Percentiles rank a stretch among this genome's conserved stretches.
These are phyloP conservation scores for Ciconia boyciana DNA, from an alignment of 2,113 vertebrate species.

Conservation along the genomic window DNA sequence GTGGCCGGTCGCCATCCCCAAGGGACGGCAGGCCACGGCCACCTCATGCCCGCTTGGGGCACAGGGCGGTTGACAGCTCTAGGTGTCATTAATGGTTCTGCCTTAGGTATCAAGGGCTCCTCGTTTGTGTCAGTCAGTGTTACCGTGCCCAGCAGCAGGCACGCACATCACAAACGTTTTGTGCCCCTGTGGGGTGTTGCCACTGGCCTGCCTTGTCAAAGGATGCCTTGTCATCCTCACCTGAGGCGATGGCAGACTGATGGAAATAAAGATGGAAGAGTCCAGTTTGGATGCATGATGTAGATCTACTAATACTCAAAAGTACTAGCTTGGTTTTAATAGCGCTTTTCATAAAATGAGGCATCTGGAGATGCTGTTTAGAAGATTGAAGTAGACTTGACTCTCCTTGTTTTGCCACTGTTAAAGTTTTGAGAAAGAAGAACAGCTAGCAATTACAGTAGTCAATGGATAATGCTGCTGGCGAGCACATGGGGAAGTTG, in stretches of 20 bases:
- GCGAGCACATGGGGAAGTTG: rapidly evolving
- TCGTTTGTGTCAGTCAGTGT: rapidly evolving
- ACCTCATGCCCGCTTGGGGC: rapidly evolving
- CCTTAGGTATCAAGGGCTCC: rapidly evolving
- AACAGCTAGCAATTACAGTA: neutral
- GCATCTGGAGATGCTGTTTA: neutral
- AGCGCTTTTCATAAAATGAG: neutral
- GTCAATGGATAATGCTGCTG: rapidly evolving
- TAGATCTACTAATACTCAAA: neutral
- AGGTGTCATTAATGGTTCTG: neutral
- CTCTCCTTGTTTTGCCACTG: neutral
- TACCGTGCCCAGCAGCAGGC: rapidly evolving
- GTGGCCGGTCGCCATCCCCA: too few relatives aligned
- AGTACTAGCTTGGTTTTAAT: neutral
- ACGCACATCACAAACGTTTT: rapidly evolving
- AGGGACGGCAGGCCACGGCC: rapidly evolving
- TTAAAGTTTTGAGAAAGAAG: neutral
- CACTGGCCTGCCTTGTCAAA: rapidly evolving
- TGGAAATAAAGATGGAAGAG: neutral
- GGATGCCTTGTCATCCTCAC: neutral
- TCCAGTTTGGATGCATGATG: neutral
- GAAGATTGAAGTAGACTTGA: neutral
- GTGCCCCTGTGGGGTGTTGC: neutral
- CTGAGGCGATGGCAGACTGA: rapidly evolving
- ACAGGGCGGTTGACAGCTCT: rapidly evolving